Base-by-base conservation (phyloP, 2,888 invertebrate species). In the Neelides folsomi region DNA sequence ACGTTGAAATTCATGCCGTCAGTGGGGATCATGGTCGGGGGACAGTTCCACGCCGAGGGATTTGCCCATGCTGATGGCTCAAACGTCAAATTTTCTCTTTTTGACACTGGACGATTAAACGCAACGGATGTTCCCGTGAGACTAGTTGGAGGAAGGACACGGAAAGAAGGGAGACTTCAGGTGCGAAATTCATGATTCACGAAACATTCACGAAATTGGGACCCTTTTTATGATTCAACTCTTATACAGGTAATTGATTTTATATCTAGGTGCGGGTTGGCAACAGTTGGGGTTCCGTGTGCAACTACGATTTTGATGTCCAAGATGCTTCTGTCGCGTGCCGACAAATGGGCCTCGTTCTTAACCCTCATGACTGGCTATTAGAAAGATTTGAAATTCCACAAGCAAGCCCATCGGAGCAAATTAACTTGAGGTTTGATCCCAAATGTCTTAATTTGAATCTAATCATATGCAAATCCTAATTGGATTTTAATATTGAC, bases 1-100 rank as follows among this genome's bases (percentile, higher is more conserved):
- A 86, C 81, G 0, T 72, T 98, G 13, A 71, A 75, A 60, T 98
- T 98, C 71, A 86, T 89, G 50, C 86, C 93, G 1, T 81, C 89
- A 19, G 83, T 97, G 50, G 94, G 95, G 8, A 89, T 98, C 77
- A 88, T 98, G 83, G 83, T 97, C 2, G 93, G 93, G 40, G 95
- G 95, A 0, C 82, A 83, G 69, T 71, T 95, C 42, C 86, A 86
- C 66, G 88, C 88, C 0, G 66, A 66, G 52, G 65, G 66, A 38
- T 63, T 55, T 56, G 62, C 53, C 12, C 62, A 65, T 40, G 47
- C 57, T 7, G 60, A 64, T 19, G 64, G 63, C 8, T 57, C 57
- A 20, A 45, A 52, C 36, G 64, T 67, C 5, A 61, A 63, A 34
- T 65, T 65, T 39, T 65, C 66, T n/a, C 53, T 63, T 10, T 62